A percentile compares a stretch with the other conserved stretches of the same genome.
Evolutionary conservation across 2,113 vertebrate species (phyloP).

Genomic region (Rhynchomys soricoides): DNA sequence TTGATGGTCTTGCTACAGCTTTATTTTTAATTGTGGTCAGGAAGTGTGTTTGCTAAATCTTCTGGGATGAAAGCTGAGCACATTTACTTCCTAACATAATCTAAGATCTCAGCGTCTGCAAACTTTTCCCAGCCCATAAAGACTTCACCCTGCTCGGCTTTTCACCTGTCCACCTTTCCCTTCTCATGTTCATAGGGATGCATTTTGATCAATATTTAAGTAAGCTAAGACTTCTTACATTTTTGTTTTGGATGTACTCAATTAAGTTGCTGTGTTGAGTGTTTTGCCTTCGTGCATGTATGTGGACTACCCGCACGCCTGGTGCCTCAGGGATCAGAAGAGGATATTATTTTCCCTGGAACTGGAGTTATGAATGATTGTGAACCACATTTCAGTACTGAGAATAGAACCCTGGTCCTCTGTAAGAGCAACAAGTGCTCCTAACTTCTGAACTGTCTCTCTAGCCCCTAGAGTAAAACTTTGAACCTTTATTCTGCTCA

Average conservation of each 20-base stretch:
- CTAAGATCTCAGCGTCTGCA: background rate
- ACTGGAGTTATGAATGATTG: background rate
- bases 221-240: background rate
- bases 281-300: background rate
- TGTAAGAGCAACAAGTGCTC: background rate
- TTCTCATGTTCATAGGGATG: background rate
- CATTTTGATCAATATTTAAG: background rate
- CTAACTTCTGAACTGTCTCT: background rate
- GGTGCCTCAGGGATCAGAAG: background rate
- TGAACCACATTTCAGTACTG: background rate
- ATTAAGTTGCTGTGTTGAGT: background rate
- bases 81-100: background rate
- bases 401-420: background rate
- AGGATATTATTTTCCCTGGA: background rate
- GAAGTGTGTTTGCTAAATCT: background rate
- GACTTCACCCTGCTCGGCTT: background rate
- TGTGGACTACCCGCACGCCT: no score
- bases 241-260: background rate
- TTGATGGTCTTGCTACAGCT: background rate
- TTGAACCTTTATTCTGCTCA: background rate
- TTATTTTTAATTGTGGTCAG: background rate
- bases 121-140: background rate
- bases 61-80: background rate
- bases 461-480: background rate
- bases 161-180: background rate